These are phyloP conservation scores for Henricia sp. DNA, from an alignment of 53 echinoderm and acorn worm species.

Conservation along the genomic window DNA sequence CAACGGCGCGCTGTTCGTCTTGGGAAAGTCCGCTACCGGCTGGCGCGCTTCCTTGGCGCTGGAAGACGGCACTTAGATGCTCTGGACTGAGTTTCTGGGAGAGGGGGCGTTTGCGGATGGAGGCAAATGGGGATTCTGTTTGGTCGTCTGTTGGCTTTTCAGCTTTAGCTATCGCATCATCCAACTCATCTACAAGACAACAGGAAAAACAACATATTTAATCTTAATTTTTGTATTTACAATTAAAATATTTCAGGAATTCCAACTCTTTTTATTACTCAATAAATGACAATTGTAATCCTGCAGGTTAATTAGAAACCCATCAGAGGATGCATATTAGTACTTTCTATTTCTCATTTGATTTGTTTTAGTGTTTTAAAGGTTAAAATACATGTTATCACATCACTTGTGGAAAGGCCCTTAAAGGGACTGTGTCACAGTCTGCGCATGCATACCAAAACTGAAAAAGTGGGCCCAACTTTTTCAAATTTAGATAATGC, in stretches of 20 bases:
- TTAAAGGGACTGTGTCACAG: too few species aligned
- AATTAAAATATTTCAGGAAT: not conserved
- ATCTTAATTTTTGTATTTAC: not conserved
- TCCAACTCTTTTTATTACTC: not conserved
- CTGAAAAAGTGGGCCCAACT: too few species aligned
- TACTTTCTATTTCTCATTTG: too few species aligned
- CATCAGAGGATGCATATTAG: too few species aligned
- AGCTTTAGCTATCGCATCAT: slow-evolving; percentile 66
- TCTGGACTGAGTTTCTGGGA: slow-evolving; percentile 71
- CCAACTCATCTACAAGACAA: slow-evolving; percentile 63
- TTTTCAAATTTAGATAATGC: too few species aligned
- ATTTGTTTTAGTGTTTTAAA: too few species aligned
- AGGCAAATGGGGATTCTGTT: slow-evolving; percentile 56
- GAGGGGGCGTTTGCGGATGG: slow-evolving; percentile 78
- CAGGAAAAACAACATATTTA: not conserved
- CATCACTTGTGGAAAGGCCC: too few species aligned
- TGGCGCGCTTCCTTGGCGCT: slow-evolving; percentile 63
- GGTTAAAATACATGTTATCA: too few species aligned
- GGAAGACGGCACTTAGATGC: slow-evolving; percentile 70
- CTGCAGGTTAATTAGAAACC: too few species aligned
- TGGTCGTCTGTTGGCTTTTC: slow-evolving; percentile 40
- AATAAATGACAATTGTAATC: too few species aligned
- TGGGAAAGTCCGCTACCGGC: slow-evolving; percentile 23
- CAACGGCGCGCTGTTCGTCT: slow-evolving; percentile 26
- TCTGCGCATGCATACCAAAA: too few species aligned